Evolutionary conservation across 1,140 invertebrate species (phyloP).

Genomic region (Schlechtendalia chinensis): DNA sequence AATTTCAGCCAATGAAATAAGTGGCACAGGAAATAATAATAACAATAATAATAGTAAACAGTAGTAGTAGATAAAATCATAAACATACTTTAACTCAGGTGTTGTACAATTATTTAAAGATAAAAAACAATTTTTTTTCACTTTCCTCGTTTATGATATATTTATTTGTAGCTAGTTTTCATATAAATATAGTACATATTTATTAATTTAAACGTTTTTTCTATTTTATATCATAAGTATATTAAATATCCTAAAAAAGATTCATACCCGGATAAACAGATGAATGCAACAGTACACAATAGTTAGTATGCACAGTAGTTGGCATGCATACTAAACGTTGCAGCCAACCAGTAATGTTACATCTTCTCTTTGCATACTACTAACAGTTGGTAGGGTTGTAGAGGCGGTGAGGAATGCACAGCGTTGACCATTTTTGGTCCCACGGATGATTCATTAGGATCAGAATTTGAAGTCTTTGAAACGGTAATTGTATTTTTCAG

Average conservation of each 20-base stretch:
- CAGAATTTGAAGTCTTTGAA: too few species aligned
- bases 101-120: slow-evolving; percentile 1
- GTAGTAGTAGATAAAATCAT: neutral
- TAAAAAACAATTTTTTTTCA: neutral
- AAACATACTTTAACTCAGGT: neutral
- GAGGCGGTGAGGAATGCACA: too few species aligned
- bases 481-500: too few species aligned
- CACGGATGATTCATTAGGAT: too few species aligned
- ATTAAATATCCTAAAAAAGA: too few species aligned
- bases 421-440: too few species aligned
- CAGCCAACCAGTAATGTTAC: too few species aligned
- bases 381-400: too few species aligned
- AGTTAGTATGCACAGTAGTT: too few species aligned
- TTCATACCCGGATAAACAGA: too few species aligned
- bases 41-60: neutral
- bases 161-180: slow-evolving; percentile 11
- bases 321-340: neutral
- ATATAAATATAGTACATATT: slow-evolving; percentile 17
- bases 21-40: neutral
- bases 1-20: slow-evolving; percentile 62
- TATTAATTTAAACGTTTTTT: neutral
- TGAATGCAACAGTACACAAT: too few species aligned
- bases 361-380: too few species aligned
- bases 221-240: neutral
- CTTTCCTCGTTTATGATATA: neutral